phyloP scores from a whole-genome alignment of 1,140 invertebrate species.

The Drosophila pseudoananassae region DNA sequence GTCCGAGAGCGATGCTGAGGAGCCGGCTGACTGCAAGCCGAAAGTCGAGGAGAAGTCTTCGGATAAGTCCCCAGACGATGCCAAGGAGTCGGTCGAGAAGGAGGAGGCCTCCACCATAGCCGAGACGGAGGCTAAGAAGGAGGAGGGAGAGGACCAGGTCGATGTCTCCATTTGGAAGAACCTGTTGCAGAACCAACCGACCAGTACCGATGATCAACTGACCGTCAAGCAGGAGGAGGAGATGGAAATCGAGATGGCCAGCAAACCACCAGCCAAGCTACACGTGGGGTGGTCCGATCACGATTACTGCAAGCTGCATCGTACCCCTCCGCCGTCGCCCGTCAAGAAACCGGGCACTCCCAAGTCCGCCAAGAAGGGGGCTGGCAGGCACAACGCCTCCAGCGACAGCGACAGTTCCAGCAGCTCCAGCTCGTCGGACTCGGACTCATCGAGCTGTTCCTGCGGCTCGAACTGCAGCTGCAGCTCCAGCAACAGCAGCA shows the following conservation, averaged over 20 bases:
- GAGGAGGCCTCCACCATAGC: slow-evolving; percentile 4
- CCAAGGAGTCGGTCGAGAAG: background rate
- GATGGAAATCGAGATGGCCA: slow-evolving; percentile 24
- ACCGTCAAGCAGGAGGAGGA: slow-evolving; percentile 63
- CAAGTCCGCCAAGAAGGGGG: slow-evolving; percentile 21
- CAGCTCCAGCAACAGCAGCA: slow-evolving; percentile 89
- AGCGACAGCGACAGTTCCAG: slow-evolving; percentile 88
- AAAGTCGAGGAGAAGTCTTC: slow-evolving; percentile 12
- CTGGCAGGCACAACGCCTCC: slow-evolving; percentile 85
- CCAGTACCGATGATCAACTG: slow-evolving; percentile 84
- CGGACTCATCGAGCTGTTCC: slow-evolving; percentile 87
- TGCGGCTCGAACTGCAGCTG: slow-evolving; percentile 88
- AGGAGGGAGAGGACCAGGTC: slow-evolving; percentile 18
- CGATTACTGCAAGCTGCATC: slow-evolving; percentile 86
- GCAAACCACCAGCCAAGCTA: slow-evolving; percentile 76
- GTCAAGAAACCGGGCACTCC: slow-evolving; percentile 14
- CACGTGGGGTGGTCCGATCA: slow-evolving; percentile 88
- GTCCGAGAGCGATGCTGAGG: slow-evolving; percentile 73
- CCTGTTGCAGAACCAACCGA: slow-evolving; percentile 84
- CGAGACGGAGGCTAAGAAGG: slow-evolving; percentile 16
- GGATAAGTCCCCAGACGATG: background rate
- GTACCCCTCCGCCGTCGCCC: slow-evolving; percentile 47
- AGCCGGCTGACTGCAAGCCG: slow-evolving; percentile 16
- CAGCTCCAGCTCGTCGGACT: slow-evolving; percentile 86
- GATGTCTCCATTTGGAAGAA: slow-evolving; percentile 91